These are phyloP conservation scores for Lucinisca nassula DNA, from an alignment of 2,888 invertebrate genomes.

Conservation along the genomic window DNA sequence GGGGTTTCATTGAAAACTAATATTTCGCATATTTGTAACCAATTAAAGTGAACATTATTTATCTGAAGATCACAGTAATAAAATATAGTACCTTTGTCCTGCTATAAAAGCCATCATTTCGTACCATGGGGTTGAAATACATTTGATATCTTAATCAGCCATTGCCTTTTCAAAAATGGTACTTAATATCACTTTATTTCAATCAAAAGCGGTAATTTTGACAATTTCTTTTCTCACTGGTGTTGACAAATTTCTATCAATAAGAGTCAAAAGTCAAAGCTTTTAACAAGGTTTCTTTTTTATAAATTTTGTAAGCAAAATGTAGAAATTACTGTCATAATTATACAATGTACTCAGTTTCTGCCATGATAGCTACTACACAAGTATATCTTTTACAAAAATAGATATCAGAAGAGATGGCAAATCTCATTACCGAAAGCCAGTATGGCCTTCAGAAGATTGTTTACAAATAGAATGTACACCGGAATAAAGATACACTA, in stretches of 20 bases:
- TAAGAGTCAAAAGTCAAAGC: neutral
- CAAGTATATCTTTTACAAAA: too few relatives aligned
- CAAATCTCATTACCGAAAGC: too few relatives aligned
- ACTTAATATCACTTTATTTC: neutral
- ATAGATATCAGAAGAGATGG: too few relatives aligned
- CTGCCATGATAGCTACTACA: too few relatives aligned
- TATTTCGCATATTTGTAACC: neutral
- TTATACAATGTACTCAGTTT: too few relatives aligned
- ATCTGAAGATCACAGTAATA: neutral
- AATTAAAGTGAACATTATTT: neutral
- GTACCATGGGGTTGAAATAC: constrained; percentile 5
- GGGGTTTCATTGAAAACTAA: too few relatives aligned
- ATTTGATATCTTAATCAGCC: neutral
- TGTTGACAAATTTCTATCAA: neutral
- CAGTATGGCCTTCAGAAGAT: too few relatives aligned
- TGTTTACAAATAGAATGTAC: too few relatives aligned
- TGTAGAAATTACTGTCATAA: too few relatives aligned
- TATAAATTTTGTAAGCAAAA: too few relatives aligned
- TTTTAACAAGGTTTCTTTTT: too few relatives aligned
- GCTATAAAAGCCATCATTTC: neutral
- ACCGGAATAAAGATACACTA: too few relatives aligned
- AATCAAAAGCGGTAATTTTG: neutral
- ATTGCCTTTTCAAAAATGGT: neutral
- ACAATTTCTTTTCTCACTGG: neutral
- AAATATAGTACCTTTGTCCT: neutral